phyloP scores from a whole-genome alignment of 2,113 vertebrate genomes.

The Phylloscopus whistleri region DNA sequence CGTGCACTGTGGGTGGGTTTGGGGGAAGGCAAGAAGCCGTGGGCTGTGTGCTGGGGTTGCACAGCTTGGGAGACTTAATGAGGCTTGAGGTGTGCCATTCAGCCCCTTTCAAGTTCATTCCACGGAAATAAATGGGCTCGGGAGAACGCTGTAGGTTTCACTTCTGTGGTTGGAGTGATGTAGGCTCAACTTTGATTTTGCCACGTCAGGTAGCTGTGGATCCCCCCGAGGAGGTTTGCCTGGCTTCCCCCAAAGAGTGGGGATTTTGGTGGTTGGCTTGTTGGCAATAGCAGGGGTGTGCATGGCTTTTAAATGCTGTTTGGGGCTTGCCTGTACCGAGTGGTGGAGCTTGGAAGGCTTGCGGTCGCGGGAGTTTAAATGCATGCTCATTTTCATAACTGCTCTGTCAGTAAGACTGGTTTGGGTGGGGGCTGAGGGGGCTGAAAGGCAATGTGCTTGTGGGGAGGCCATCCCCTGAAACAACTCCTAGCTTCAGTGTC shows the following conservation, averaged over 20 bases:
- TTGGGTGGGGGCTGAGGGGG: background rate
- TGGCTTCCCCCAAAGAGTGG: background rate
- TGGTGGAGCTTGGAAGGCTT: background rate
- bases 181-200: background rate
- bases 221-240: background rate
- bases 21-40: accelerated
- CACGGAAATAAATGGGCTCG: background rate
- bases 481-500: background rate
- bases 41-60: background rate
- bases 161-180: background rate
- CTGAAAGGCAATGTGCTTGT: background rate
- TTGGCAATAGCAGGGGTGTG: background rate
- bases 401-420: background rate
- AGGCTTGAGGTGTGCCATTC: background rate
- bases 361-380: accelerated
- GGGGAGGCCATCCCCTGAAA: background rate
- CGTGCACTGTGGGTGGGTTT: accelerated
- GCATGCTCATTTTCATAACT: background rate
- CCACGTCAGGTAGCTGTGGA: accelerated
- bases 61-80: background rate
- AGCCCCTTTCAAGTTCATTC: background rate
- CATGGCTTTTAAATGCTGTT: background rate
- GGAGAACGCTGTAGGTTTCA: accelerated
- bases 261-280: background rate
- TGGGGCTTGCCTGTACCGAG: background rate